Percentiles rank a stretch among this genome's conserved stretches.
Evolutionary conservation across 1,140 invertebrate species (phyloP).

Genomic region (Papilio polytes): DNA sequence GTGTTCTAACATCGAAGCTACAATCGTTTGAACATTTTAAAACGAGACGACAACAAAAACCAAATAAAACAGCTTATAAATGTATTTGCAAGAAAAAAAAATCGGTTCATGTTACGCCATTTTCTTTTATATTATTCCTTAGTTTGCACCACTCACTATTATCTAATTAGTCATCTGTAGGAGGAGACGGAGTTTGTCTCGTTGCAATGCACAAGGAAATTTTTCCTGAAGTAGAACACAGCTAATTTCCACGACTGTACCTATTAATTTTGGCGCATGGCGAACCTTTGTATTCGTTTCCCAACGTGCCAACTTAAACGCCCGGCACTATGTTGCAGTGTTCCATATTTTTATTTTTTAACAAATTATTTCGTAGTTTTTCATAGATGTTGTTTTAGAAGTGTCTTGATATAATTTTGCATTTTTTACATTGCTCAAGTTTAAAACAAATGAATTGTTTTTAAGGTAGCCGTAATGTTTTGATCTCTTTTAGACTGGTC

Average conservation of each 20-base stretch:
- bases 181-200: too few relatives aligned
- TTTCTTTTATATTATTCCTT: too few relatives aligned
- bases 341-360: not conserved
- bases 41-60: too few relatives aligned
- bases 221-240: too few relatives aligned
- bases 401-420: slow-evolving; percentile 5
- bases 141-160: too few relatives aligned
- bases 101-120: too few relatives aligned
- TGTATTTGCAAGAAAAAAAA: too few relatives aligned
- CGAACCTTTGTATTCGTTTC: not conserved
- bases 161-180: too few relatives aligned
- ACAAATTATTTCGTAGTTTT: not conserved
- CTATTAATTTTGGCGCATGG: not conserved
- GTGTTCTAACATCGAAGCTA: too few relatives aligned
- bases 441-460: slow-evolving; percentile 34
- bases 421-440: slow-evolving; percentile 38
- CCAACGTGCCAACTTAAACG: not conserved
- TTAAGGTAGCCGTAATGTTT: slow-evolving; percentile 46
- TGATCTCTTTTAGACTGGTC: slow-evolving; percentile 67
- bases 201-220: too few relatives aligned
- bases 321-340: not conserved
- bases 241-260: not conserved
- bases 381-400: not conserved
- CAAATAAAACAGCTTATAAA: too few relatives aligned
- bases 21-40: too few relatives aligned